Evolutionary conservation across 2,797 vertebrate species (phyloP).

Genomic region (Myoxocephalus aenaeus): DNA sequence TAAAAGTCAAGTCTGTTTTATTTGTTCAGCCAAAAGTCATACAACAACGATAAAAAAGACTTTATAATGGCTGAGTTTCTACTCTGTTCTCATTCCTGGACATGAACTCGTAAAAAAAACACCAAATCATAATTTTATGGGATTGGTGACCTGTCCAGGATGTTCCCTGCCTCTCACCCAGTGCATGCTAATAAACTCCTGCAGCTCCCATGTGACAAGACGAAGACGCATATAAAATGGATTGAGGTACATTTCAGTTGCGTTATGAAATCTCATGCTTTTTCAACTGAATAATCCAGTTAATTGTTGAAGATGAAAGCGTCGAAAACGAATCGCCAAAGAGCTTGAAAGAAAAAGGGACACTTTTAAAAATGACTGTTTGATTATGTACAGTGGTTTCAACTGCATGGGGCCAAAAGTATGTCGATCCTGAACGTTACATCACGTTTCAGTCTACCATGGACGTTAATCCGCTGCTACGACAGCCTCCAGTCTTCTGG

Average conservation of each 20-base stretch:
- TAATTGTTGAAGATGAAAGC: background rate
- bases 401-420: background rate
- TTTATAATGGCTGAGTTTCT: background rate
- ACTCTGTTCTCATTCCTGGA: background rate
- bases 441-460: background rate
- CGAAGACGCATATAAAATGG: background rate
- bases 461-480: background rate
- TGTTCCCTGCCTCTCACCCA: background rate
- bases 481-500: background rate
- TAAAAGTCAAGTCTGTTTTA: background rate
- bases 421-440: background rate
- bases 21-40: background rate
- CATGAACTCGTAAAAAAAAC: background rate
- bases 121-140: background rate
- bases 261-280: background rate
- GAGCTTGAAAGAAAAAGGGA: background rate
- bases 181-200: background rate
- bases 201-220: background rate
- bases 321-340: background rate
- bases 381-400: background rate
- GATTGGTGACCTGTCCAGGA: background rate
- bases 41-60: background rate
- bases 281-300: background rate
- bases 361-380: too few species aligned
- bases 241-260: background rate